Base-by-base conservation (phyloP, 2,888 invertebrate species). In the Alcis repandata region DNA sequence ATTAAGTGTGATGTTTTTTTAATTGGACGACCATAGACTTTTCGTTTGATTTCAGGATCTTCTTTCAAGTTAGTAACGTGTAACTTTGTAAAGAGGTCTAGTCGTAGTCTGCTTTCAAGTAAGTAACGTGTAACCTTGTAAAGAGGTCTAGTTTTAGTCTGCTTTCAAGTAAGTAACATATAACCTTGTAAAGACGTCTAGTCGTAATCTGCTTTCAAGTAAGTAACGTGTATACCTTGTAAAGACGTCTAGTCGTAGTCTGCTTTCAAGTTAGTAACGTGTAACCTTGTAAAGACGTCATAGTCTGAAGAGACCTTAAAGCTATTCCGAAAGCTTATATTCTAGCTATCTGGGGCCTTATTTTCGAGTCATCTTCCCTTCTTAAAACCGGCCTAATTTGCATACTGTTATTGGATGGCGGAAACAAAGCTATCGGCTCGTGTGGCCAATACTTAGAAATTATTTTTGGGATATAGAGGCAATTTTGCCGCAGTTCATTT, bases 351-450 rank as follows among this genome's bases (percentile, higher is more conserved):
- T 59, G 48, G 33, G 49, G 66, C 68, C 59, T 67, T 69, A 67
- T 68, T 68, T 61, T 65, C 61, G 38, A 63, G 52, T 68, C 65
- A 60, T 69, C 70, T 68, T 63, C 63, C 65, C 61, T 72, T 75
- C 75, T 75, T 72, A 65, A 72, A 74, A 73, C 68, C 64, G 62
- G 57, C 65, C 68, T 72, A 76, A 80, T 82, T 79, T 82, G 74
- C 80, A 82, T 83, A 76, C 72, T 73, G 77, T 76, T 80, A 80
- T 80, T 80, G 79, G 77, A 75, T 67, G 69, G 68, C 62, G 71
- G 68, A 73, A 74, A 76, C 76, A 75, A 78, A 77, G 72, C 71
- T 73, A 68, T 73, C 63, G 63, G 33, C 17, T 60, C 40, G 49
- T 52, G 65, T 68, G 63, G 9, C 68, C 54, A 68, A 15, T 0